Evolutionary conservation across 1,140 invertebrate species (phyloP).

Genomic region (Nasonia vitripennis): DNA sequence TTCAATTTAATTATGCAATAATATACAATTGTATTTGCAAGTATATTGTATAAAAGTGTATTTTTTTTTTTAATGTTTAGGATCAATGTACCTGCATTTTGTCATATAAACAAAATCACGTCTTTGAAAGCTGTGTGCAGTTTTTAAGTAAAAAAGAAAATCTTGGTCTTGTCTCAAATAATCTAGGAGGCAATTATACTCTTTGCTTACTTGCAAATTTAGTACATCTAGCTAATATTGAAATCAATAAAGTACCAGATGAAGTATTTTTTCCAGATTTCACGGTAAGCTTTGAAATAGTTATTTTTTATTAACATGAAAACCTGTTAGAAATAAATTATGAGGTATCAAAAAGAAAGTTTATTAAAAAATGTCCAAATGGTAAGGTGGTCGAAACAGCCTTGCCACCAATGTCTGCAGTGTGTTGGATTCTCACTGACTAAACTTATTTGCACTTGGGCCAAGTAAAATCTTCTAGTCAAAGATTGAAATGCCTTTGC

Average conservation of each 20-base stretch:
- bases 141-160: constrained; percentile 88
- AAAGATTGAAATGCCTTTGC: no score
- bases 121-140: constrained; percentile 85
- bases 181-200: constrained; percentile 91
- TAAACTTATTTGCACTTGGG: no score
- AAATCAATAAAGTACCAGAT: constrained; percentile 79
- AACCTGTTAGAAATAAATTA: no score
- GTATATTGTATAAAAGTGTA: not conserved
- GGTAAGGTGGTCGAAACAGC: no score
- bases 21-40: not conserved
- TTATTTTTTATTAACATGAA: no score
- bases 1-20: no score
- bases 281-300: constrained; percentile 73
- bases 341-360: no score
- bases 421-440: no score
- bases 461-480: no score
- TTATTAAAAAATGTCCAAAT: no score
- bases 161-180: constrained; percentile 89
- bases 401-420: no score
- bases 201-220: constrained; percentile 89
- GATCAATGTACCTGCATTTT: constrained; percentile 75
- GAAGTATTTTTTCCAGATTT: constrained; percentile 82
- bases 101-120: constrained; percentile 79
- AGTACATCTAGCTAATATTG: constrained; percentile 84
- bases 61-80: constrained; percentile 27